Conservation (phyloP, 2,113 vertebrate genomes). For the human region DNA sequence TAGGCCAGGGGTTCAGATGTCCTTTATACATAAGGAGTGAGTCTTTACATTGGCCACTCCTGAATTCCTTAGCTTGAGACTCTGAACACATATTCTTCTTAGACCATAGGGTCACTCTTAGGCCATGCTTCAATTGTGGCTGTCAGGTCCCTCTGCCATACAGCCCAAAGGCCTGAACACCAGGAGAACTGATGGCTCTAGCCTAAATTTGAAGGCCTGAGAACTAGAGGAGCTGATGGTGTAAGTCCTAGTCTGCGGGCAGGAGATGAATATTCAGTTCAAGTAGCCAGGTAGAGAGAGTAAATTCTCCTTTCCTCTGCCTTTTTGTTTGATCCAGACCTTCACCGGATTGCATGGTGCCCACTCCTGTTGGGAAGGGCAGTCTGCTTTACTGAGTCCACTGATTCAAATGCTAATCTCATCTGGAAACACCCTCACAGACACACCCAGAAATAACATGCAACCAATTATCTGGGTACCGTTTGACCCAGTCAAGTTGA, state of each 20-base stretch:
- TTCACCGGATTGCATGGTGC: background rate
- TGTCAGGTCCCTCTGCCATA: no score
- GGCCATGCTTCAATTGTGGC: no score
- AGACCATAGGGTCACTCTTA: no score
- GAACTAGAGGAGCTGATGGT: background rate
- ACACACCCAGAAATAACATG: background rate
- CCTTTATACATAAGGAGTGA: no score
- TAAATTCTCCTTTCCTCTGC: background rate
- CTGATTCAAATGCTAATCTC: background rate
- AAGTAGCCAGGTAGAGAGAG: background rate
- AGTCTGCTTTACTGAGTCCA: background rate
- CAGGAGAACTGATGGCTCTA: background rate
- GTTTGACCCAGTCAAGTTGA: background rate
- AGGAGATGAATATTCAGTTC: background rate
- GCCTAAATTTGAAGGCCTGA: background rate
- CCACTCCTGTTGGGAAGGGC: background rate
- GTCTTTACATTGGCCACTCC: no score
- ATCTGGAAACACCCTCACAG: background rate
- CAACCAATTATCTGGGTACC: background rate
- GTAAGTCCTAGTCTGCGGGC: background rate
- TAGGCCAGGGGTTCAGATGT: no score
- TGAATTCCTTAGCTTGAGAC: no score
- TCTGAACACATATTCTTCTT: no score
- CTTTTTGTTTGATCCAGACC: background rate
- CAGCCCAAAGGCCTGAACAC: background rate